Conservation (phyloP, 2,113 vertebrate species). For the Rafetus swinhoei region DNA sequence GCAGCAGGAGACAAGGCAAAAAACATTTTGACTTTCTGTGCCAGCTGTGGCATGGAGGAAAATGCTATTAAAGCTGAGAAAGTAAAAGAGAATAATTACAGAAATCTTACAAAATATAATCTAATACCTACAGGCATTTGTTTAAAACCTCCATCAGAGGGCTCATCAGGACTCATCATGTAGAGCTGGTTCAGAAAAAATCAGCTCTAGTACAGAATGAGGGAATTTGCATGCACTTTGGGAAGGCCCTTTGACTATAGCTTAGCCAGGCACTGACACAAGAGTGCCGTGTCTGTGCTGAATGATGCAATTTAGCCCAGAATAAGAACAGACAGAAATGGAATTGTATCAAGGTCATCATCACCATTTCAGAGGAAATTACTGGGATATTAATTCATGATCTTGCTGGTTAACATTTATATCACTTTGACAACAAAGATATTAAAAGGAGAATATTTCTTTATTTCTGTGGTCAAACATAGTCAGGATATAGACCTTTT, state of each 20-base stretch:
- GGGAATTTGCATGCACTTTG: neutral
- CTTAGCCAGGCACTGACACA: neutral
- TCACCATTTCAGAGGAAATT: neutral
- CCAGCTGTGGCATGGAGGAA: constrained; percentile 89
- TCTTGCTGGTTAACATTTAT: neutral
- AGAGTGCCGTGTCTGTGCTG: neutral
- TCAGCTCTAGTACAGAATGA: neutral
- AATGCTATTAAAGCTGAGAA: constrained; percentile 90
- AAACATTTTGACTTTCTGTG: constrained; percentile 89
- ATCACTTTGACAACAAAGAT: neutral
- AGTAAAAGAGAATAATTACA: neutral
- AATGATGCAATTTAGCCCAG: neutral
- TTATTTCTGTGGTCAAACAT: neutral
- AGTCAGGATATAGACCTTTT: neutral
- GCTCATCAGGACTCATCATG: rapidly evolving
- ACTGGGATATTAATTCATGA: neutral
- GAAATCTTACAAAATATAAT: neutral
- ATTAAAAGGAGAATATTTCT: neutral
- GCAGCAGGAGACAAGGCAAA: constrained; percentile 89
- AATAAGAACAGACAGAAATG: neutral
- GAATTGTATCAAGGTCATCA: neutral
- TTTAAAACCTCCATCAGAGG: rapidly evolving
- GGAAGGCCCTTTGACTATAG: neutral
- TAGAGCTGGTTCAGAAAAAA: neutral
- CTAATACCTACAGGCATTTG: neutral